Base-by-base conservation (phyloP, 2,888 invertebrate genomes). In the Eupithecia subfuscata region DNA sequence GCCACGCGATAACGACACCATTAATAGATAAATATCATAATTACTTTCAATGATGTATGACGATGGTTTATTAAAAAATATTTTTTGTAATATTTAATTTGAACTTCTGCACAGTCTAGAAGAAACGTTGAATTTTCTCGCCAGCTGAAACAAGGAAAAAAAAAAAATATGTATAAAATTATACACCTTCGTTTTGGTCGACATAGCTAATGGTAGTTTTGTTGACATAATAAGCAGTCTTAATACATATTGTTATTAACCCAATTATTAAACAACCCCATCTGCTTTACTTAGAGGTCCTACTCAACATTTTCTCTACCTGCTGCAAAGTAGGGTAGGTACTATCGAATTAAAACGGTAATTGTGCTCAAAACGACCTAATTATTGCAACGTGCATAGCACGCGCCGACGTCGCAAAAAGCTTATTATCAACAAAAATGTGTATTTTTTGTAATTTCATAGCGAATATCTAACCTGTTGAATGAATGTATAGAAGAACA, bases 401-500 rank as follows among this genome's bases (percentile, higher is more conserved):
- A 63, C 77, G 75, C 71, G 77, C 77, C 73, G 73, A 70, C 74
- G 63, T 78, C 71, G 68, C 74, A 81, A 82, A 74, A 74, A 74
- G 70, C 68, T 68, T 68, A 68, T 68, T 68, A 67, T 40, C 67
- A 72, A 48, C 73, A 80, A 84, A 84, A 82, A 75, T 70, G 73
- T 74, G 70, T 77, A 73, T 79, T 80, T 67, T 78, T 81, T 76
- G 76, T 78, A 75, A 77, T 45, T 79, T 74, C 77, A 75, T 78
- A 75, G 81, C 78, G 70, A 71, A 79, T 80, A 78, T 76, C 81
- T 82, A 75, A 78, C 77, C 78, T 83, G 79, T 70, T 84, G 82
- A 81, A 82, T 80, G 83, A 83, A 85, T 84, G 80, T 84, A 85
- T 85, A 84, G 84, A 84, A 82, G 87, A 87, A 91, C 91, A 93